Evolutionary conservation across 2,888 invertebrate species (phyloP).

Genomic region (Ecliptopera silaceata): DNA sequence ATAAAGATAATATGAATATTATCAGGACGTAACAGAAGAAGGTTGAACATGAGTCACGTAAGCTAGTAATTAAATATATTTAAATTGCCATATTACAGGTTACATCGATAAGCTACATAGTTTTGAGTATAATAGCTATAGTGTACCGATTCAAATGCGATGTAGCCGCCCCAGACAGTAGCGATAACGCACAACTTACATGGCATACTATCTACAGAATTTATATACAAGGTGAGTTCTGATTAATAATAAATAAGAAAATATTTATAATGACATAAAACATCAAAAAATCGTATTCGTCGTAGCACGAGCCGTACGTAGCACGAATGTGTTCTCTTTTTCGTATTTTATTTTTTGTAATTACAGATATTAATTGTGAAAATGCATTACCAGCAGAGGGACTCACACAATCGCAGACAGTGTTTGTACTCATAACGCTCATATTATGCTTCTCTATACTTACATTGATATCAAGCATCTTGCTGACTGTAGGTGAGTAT

Average conservation of each 20-base stretch:
- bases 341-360: too few species aligned
- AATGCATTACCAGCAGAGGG: slow-evolving; percentile 24
- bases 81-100: slow-evolving; percentile 47
- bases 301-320: too few species aligned
- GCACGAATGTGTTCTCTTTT: neutral
- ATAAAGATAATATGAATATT: neutral
- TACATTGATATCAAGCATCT: slow-evolving; percentile 42
- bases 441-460: slow-evolving; percentile 46
- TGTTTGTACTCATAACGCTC: slow-evolving; percentile 49
- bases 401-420: slow-evolving; percentile 48
- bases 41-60: neutral
- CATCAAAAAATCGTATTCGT: neutral
- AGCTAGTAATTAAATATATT: neutral
- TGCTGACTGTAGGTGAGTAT: slow-evolving; percentile 48
- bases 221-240: slow-evolving; percentile 53
- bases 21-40: neutral
- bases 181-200: slow-evolving; percentile 40
- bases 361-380: slow-evolving; percentile 51
- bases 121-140: slow-evolving; percentile 48
- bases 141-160: slow-evolving; percentile 49
- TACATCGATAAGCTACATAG: slow-evolving; percentile 47
- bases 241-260: neutral
- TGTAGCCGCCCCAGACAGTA: neutral
- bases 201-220: slow-evolving; percentile 43
- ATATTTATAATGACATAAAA: neutral